Conservation (phyloP, 2,888 invertebrate genomes). For the Aplocera efformata region DNA sequence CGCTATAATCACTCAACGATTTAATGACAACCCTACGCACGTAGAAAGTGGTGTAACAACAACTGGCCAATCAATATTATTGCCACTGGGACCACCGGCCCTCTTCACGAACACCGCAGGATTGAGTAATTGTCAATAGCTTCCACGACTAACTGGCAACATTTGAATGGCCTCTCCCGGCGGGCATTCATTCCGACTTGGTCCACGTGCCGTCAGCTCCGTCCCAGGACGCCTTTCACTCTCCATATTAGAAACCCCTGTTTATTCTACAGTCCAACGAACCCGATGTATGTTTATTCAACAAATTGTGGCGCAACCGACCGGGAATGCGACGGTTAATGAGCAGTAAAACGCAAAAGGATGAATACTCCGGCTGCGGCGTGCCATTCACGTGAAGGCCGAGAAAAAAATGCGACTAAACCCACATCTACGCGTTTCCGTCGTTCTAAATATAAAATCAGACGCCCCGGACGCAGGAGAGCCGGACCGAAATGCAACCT, state of each 20-base stretch:
- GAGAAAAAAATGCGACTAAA: slow-evolving; percentile 47
- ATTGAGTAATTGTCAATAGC: slow-evolving; percentile 20
- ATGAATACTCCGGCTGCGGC: slow-evolving; percentile 49
- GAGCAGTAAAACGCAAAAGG: slow-evolving; percentile 35
- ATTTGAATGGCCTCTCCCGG: slow-evolving; percentile 39
- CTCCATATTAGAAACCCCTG: slow-evolving; percentile 50
- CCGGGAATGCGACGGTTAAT: slow-evolving; percentile 43
- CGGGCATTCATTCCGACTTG: slow-evolving; percentile 50
- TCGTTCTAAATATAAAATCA: slow-evolving; percentile 72
- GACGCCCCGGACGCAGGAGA: slow-evolving; percentile 36
- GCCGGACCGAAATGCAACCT: slow-evolving; percentile 44
- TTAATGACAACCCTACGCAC: too few species aligned
- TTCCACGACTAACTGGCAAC: slow-evolving; percentile 7
- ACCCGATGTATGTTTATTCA: slow-evolving; percentile 51
- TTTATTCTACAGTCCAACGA: slow-evolving; percentile 59
- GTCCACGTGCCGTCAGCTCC: slow-evolving; percentile 44
- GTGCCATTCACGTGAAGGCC: slow-evolving; percentile 73
- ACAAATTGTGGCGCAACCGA: slow-evolving; percentile 42
- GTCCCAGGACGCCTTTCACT: slow-evolving; percentile 53
- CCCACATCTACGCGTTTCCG: slow-evolving; percentile 57
- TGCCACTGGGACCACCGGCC: too few species aligned
- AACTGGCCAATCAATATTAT: too few species aligned
- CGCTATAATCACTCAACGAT: too few species aligned
- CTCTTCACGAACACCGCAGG: too few species aligned
- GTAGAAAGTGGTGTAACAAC: too few species aligned